Evolutionary conservation across 1,140 invertebrate genomes (phyloP).

Genomic region (Yoshiicerus persimilis): DNA sequence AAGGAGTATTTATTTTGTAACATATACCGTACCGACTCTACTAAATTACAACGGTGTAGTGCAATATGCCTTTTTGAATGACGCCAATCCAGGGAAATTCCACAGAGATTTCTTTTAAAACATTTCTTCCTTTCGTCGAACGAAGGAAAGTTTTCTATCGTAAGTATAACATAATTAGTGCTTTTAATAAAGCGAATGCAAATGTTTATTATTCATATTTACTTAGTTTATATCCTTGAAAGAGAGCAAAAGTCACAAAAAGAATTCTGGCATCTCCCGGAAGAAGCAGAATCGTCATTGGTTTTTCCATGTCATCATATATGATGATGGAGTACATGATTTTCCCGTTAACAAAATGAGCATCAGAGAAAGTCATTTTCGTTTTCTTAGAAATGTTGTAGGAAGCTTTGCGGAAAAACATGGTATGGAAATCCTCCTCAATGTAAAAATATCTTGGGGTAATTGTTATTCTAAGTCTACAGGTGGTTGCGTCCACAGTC

Average conservation of each 20-base stretch:
- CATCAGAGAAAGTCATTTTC: neutral
- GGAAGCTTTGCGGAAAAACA: neutral
- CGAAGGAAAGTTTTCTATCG: slow-evolving; percentile 78
- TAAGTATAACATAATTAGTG: neutral
- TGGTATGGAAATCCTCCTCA: neutral
- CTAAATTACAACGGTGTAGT: slow-evolving; percentile 9
- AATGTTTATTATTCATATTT: neutral
- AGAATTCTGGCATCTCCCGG: neutral
- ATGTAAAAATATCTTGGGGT: neutral
- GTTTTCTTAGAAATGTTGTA: neutral
- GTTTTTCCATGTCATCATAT: neutral
- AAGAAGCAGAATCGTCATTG: slow-evolving; percentile 18
- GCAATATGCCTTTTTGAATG: slow-evolving; percentile 69
- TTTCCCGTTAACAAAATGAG: neutral
- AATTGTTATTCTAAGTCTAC: neutral
- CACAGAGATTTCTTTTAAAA: slow-evolving; percentile 85
- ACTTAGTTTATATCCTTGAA: slow-evolving; percentile 30
- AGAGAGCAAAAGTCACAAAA: slow-evolving; percentile 25
- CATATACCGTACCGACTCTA: slow-evolving; percentile 32
- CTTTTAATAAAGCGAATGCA: neutral
- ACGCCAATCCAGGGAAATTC: slow-evolving; percentile 79
- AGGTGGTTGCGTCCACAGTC: neutral
- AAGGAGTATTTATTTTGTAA: too few species aligned
- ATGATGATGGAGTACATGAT: neutral
- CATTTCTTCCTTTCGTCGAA: slow-evolving; percentile 93